phyloP scores from a whole-genome alignment of 2,888 invertebrate species.

The Himalopsyche kuldschensis region DNA sequence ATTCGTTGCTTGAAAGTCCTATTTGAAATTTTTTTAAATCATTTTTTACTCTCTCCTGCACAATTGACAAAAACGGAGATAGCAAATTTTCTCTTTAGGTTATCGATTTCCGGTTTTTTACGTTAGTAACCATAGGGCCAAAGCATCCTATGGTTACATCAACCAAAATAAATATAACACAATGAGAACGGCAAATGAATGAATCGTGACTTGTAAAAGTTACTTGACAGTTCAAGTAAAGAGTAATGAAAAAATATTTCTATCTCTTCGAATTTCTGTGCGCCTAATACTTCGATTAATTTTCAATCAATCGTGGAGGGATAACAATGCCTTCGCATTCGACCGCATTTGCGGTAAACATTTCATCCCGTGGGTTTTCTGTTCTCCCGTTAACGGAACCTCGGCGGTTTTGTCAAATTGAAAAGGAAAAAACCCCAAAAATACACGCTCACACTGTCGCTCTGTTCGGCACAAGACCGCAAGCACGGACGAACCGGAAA shows the following conservation, averaged over 20 bases:
- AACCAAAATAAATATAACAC: too few species aligned
- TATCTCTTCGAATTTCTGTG: neutral
- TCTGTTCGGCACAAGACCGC: neutral
- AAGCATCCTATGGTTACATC: too few species aligned
- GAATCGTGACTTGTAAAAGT: too few species aligned
- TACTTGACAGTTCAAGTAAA: too few species aligned
- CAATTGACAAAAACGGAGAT: too few species aligned
- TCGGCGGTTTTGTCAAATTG: neutral
- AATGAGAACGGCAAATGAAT: too few species aligned
- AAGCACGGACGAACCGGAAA: neutral
- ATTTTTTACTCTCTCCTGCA: too few species aligned
- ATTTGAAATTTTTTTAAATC: too few species aligned
- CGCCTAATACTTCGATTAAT: neutral
- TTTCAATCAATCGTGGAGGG: neutral
- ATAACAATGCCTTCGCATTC: neutral
- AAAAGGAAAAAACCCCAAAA: neutral
- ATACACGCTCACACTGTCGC: neutral
- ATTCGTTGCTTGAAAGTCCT: too few species aligned
- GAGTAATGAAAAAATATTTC: neutral
- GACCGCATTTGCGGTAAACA: neutral
- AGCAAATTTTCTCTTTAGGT: too few species aligned
- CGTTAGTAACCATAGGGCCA: too few species aligned
- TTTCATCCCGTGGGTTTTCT: neutral
- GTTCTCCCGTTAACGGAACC: neutral
- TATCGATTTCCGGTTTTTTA: too few species aligned